These are phyloP conservation scores for Cebidichthys violaceus DNA, from an alignment of 2,113 vertebrate species.

Conservation along the genomic window DNA sequence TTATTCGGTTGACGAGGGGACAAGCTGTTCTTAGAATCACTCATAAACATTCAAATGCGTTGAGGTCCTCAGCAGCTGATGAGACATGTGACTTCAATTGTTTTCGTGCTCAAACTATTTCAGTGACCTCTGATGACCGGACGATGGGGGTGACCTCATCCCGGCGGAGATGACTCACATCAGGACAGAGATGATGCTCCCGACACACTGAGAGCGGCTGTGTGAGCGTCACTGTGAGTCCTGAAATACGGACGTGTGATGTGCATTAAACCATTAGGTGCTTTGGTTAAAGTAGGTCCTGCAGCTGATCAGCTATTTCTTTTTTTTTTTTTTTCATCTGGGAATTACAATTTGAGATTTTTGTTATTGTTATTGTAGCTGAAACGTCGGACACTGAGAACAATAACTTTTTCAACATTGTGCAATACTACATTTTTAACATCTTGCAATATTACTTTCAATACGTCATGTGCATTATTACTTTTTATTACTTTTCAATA, in stretches of 20 bases:
- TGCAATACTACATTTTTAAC: no score
- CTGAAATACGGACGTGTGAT: constrained; percentile 6
- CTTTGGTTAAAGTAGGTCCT: background rate
- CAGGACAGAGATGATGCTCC: constrained; percentile 35
- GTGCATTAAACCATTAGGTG: background rate
- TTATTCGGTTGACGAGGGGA: background rate
- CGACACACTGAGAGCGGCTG: background rate
- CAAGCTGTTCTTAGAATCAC: constrained; percentile 19
- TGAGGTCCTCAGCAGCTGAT: constrained; percentile 19
- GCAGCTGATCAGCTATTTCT: background rate
- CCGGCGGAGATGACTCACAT: constrained; percentile 33
- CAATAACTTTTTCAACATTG: no score
- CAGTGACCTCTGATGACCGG: constrained; percentile 19
- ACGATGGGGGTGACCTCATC: constrained; percentile 51
- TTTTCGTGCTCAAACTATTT: constrained; percentile 51
- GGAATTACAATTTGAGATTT: background rate
- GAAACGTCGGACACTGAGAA: no score
- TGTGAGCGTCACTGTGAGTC: constrained; percentile 19
- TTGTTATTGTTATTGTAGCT: background rate
- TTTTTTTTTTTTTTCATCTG: background rate
- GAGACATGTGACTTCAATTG: constrained; percentile 15
- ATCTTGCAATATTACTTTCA: background rate
- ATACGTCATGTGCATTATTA: no score
- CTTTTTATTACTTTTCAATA: no score
- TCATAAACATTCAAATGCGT: background rate